Evolutionary conservation across 1,140 invertebrate species (phyloP).

Genomic region (Drosophila aff.): DNA sequence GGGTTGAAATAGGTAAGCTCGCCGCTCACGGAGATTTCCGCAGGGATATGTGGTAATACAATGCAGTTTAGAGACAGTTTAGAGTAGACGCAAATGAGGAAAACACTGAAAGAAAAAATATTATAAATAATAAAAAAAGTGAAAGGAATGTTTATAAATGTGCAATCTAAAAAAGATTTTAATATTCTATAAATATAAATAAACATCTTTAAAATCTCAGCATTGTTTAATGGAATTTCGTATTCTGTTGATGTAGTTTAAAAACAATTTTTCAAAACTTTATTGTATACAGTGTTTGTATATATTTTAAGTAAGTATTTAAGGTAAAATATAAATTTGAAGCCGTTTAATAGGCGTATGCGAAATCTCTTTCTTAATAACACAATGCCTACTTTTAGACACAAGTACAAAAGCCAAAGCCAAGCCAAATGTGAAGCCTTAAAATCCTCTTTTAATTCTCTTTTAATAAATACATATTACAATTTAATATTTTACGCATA

Average conservation of each 20-base stretch:
- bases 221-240: background rate
- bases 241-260: background rate
- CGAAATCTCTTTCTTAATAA: background rate
- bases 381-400: background rate
- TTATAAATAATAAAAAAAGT: background rate
- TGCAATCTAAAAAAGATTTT: too few species aligned
- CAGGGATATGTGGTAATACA: background rate
- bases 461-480: background rate
- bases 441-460: background rate
- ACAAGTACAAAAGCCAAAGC: background rate
- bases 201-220: background rate
- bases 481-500: background rate
- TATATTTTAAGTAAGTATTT: too few species aligned
- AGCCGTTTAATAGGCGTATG: background rate
- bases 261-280: background rate
- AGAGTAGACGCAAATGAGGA: background rate
- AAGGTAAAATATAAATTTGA: background rate
- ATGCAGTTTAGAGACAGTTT: background rate
- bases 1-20: constrained; percentile 4
- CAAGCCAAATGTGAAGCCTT: background rate
- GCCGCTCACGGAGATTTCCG: background rate
- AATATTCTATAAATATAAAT: too few species aligned
- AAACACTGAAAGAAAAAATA: background rate
- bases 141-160: too few species aligned
- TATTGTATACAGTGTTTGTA: too few species aligned